Base-by-base conservation (phyloP, 2,113 vertebrate genomes). In the Recurvirostra avosetta region DNA sequence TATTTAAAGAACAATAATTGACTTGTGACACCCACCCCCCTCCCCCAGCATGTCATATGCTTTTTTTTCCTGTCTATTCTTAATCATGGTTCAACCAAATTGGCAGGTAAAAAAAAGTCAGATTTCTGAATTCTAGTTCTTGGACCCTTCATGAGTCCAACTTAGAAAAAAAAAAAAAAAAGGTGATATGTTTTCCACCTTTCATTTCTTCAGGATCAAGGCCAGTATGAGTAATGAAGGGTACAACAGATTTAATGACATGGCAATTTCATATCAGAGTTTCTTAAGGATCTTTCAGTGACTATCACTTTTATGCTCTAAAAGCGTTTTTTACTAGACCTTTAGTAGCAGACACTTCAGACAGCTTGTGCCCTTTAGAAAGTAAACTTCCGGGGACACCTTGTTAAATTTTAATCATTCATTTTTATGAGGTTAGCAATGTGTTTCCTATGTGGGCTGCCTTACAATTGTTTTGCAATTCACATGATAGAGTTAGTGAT, bases 1-100 rank as follows among this genome's bases (percentile, higher is more conserved):
- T 94, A 96, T 94, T 87, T 87, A 43, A 87, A 53, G 93, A 91
- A 7, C 61, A 83, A 67, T 65, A 91, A 96, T 8, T 67, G 47
- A 32, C 40, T 91, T 25, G 70, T 95, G 93, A 94, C 94, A 87
- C 90, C 66, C 88, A 73, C 83, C 2, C 6, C 25, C 68, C 58
- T 52, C 80, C 65, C 74, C 36, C 73, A 81, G 52, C 1, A 4
- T 52, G 76, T 92, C 88, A 92, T n/a, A 58, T 72, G 78, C 5
- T 65, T 52, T 50, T 78, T 73, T 86, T 76, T 15, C 6, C 53
- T 50, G 40, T 55, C 56, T 81, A 3, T 63, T 89, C 40, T 89
- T 91, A 55, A 74, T 81, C 38, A 32, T 0, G 17, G 38, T 62
- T 94, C 79, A 74, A 49, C 2, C 45, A 88, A 89, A 91, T 12